Percentiles rank a stretch among this genome's conserved stretches.
phyloP scores from a whole-genome alignment of 2,113 vertebrate species.

The Psettodes erumei region DNA sequence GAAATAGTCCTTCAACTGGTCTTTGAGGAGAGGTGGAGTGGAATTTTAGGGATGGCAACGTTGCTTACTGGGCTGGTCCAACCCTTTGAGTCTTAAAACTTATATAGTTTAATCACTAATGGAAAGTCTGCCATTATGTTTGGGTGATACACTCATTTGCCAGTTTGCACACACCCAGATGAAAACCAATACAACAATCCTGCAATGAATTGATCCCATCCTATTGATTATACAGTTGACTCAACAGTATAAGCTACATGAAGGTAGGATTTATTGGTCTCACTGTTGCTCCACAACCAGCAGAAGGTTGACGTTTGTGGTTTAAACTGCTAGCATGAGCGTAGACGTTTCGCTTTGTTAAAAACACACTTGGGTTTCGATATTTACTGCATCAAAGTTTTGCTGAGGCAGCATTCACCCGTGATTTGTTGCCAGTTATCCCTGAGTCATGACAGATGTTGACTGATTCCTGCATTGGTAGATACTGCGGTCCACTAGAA shows the following conservation, averaged over 20 bases:
- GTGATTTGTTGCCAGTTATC: constrained; percentile 4
- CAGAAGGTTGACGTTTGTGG: not conserved
- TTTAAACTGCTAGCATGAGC: not conserved
- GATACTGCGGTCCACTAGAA: not conserved
- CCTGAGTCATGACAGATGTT: constrained; percentile 1
- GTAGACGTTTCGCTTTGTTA: not conserved
- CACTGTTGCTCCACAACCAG: not conserved
- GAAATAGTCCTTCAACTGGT: not conserved
- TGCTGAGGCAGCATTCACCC: not conserved
- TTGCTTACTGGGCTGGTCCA: not conserved
- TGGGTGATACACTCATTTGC: not conserved
- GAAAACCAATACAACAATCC: not conserved
- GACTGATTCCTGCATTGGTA: not conserved
- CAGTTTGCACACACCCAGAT: not conserved
- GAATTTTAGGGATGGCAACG: not conserved
- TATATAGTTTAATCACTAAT: not conserved
- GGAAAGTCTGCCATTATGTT: not conserved
- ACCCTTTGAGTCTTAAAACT: not conserved
- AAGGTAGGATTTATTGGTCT: not conserved
- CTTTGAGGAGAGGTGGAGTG: not conserved
- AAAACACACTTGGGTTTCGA: not conserved
- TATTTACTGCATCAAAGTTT: constrained; percentile 10
- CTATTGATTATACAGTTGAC: not conserved
- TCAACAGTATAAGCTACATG: not conserved
- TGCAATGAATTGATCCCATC: not conserved